These are phyloP conservation scores for Leguminivora glycinivorella DNA, from an alignment of 1,140 invertebrate genomes.

Conservation along the genomic window DNA sequence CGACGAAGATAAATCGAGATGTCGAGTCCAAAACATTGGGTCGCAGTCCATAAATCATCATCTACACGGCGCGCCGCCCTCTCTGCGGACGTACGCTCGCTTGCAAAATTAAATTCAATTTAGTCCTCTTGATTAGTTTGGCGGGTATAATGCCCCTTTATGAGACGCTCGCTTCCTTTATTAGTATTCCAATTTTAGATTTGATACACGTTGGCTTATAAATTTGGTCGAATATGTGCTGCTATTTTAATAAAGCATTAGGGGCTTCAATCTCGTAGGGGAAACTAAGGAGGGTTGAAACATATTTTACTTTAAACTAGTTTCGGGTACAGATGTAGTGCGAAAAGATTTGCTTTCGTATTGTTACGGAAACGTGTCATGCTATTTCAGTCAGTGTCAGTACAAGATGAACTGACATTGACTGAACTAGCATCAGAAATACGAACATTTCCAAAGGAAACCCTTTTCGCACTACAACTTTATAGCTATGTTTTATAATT, in stretches of 20 bases:
- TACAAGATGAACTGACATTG: too few species aligned
- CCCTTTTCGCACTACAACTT: too few species aligned
- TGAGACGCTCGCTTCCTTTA: conserved; percentile 31
- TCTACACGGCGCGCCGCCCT: conserved; percentile 22
- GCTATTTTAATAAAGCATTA: not conserved
- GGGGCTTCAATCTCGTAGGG: too few species aligned
- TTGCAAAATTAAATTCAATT: conserved; percentile 69
- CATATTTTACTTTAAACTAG: too few species aligned
- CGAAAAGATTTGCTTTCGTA: too few species aligned
- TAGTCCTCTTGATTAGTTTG: conserved; percentile 63
- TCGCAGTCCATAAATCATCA: conserved; percentile 27
- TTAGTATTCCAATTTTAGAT: conserved; percentile 23
- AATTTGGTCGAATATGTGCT: not conserved
- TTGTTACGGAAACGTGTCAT: too few species aligned
- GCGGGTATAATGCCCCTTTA: conserved; percentile 50
- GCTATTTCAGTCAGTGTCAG: too few species aligned
- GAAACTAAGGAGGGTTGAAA: too few species aligned
- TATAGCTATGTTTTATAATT: too few species aligned
- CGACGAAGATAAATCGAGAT: conserved; percentile 23
- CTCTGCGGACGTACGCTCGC: conserved; percentile 38
- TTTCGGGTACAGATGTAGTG: too few species aligned
- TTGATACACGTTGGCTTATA: conserved; percentile 18
- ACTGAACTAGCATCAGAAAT: too few species aligned
- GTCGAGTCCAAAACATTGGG: conserved; percentile 25
- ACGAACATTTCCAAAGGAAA: too few species aligned